Percentiles rank a stretch among this genome's conserved stretches.
Evolutionary conservation across 2,113 vertebrate genomes (phyloP).

Genomic region (Calyptommatus sinebrachiatus): DNA sequence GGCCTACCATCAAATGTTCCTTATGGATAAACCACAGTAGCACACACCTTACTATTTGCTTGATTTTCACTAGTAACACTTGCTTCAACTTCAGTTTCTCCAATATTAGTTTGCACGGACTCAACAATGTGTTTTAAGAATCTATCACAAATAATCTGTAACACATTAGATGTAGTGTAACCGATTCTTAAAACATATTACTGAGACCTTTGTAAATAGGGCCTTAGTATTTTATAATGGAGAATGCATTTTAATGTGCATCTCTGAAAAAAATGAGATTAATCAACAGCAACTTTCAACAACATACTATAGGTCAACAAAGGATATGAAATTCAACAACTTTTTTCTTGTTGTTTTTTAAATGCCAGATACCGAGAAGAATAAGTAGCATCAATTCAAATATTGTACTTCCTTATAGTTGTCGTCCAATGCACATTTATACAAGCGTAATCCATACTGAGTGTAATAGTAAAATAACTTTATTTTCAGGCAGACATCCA

Average conservation of each 20-base stretch:
- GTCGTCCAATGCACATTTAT: background rate
- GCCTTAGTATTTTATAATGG: background rate
- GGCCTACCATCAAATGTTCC: slow-evolving; percentile 5
- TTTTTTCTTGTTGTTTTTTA: too few relatives aligned
- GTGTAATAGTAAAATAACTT: background rate
- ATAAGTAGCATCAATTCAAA: background rate
- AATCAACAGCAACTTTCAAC: too few relatives aligned
- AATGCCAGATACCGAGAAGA: background rate
- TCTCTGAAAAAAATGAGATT: too few relatives aligned
- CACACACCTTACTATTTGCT: background rate
- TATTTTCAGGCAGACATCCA: background rate
- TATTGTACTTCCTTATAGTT: background rate
- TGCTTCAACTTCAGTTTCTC: slow-evolving; percentile 3
- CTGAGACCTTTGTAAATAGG: too few relatives aligned
- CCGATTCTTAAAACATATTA: too few relatives aligned
- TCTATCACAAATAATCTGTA: too few relatives aligned
- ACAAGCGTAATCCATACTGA: background rate
- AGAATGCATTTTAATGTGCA: background rate
- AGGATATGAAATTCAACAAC: too few relatives aligned
- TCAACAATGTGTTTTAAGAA: too few relatives aligned
- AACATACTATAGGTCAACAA: too few relatives aligned
- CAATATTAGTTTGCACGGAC: background rate
- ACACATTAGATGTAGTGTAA: too few relatives aligned
- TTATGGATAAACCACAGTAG: background rate
- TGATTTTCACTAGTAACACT: slow-evolving; percentile 28